A percentile compares a stretch with the other conserved stretches of the same genome.
These are phyloP conservation scores for Antennarius striatus DNA, from an alignment of 2,113 vertebrate genomes.

Conservation along the genomic window DNA sequence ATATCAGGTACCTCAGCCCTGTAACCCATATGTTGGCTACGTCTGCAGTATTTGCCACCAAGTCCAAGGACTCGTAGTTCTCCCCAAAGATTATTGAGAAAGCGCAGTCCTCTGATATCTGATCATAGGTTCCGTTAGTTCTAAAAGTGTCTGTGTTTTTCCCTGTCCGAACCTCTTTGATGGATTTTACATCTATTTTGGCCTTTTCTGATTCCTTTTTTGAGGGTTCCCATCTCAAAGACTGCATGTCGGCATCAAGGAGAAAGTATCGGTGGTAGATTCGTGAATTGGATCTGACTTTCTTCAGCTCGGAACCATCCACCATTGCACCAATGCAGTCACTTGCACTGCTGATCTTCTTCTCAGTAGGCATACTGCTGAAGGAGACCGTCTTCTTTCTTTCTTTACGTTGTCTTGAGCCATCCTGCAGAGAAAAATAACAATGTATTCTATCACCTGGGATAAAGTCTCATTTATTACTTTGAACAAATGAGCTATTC, in stretches of 20 bases:
- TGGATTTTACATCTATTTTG: slow-evolving; percentile 94
- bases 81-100: slow-evolving; percentile 97
- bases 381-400: slow-evolving; percentile 97
- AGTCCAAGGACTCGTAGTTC: slow-evolving; percentile 94
- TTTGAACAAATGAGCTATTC: too few relatives aligned
- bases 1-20: slow-evolving; percentile 94
- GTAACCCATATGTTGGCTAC: slow-evolving; percentile 98
- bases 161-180: slow-evolving; percentile 96
- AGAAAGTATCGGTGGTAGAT: slow-evolving; percentile 94
- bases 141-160: slow-evolving; percentile 98
- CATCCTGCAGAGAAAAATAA: slow-evolving; percentile 82
- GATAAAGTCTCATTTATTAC: too few relatives aligned
- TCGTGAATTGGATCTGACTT: slow-evolving; percentile 94
- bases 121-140: slow-evolving; percentile 94
- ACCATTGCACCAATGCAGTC: slow-evolving; percentile 97
- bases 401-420: slow-evolving; percentile 91
- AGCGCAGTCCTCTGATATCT: slow-evolving; percentile 97
- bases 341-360: slow-evolving; percentile 95
- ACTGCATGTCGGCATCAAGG: slow-evolving; percentile 97
- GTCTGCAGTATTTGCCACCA: slow-evolving; percentile 96
- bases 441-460: background rate
- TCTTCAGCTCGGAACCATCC: slow-evolving; percentile 93
- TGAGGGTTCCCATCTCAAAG: slow-evolving; percentile 94
- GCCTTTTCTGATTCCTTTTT: slow-evolving; percentile 98
- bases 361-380: slow-evolving; percentile 98